Percentiles rank a stretch among this genome's conserved stretches.
Conservation (phyloP, 2,888 invertebrate species). For the Epinotia bilunana region DNA sequence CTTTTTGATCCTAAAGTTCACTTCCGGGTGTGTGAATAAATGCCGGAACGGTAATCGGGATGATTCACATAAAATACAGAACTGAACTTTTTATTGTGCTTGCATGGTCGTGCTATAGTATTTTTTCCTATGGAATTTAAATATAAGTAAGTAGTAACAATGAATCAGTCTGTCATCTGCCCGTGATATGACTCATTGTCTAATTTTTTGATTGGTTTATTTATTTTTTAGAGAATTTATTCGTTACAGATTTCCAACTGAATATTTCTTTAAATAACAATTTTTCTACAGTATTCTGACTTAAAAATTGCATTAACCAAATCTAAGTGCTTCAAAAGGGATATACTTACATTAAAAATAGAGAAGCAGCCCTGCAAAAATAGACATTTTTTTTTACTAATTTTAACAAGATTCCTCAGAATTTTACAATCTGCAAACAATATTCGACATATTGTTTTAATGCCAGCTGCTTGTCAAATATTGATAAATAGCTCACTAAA, state of each 20-base stretch:
- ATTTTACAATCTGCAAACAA: slow-evolving; percentile 56
- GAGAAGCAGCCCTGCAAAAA: background rate
- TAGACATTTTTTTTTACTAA: background rate
- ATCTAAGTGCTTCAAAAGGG: too few species aligned
- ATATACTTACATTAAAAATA: too few species aligned
- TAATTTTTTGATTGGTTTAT: background rate
- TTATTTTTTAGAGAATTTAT: background rate
- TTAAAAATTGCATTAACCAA: too few species aligned
- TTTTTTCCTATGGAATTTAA: background rate
- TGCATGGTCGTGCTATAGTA: background rate
- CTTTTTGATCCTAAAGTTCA: slow-evolving; percentile 11
- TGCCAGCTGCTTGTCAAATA: slow-evolving; percentile 73
- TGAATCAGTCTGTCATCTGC: background rate
- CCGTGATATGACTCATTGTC: background rate
- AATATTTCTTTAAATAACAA: too few species aligned
- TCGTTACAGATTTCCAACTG: too few species aligned
- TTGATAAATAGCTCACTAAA: slow-evolving; percentile 73
- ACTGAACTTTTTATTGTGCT: background rate
- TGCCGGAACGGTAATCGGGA: background rate
- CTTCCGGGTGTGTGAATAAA: slow-evolving; percentile 46
- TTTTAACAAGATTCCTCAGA: slow-evolving; percentile 21
- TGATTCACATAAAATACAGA: background rate
- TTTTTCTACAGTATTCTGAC: too few species aligned
- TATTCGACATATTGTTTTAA: slow-evolving; percentile 54
- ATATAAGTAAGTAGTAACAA: background rate